Evolutionary conservation across 2,888 invertebrate genomes (phyloP).

Genomic region (Prosopocoilus inquinatus): DNA sequence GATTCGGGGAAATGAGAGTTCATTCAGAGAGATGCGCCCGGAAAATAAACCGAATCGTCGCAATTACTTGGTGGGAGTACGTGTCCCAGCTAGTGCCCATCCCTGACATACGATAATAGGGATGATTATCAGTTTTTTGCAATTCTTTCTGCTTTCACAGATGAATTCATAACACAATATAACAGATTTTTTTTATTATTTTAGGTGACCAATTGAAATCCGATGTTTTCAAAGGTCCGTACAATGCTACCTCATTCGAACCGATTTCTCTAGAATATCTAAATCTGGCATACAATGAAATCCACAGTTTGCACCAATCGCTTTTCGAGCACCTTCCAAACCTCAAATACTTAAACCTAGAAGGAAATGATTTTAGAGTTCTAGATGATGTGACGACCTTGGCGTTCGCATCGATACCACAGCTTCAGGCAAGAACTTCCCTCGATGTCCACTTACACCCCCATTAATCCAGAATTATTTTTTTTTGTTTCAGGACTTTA

Average conservation of each 20-base stretch:
- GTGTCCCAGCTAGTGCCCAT: no score
- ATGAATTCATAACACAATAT: background rate
- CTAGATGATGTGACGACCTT: conserved; percentile 60
- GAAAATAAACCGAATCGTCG: no score
- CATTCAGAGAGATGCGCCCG: no score
- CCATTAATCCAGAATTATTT: background rate
- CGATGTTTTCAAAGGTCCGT: conserved; percentile 67
- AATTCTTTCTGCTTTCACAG: no score
- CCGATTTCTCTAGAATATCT: conserved; percentile 59
- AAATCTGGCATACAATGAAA: conserved; percentile 63
- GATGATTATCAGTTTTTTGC: no score
- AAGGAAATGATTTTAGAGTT: conserved; percentile 61
- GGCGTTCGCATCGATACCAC: conserved; percentile 41
- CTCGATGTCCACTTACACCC: no score
- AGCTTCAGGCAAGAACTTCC: conserved; percentile 55
- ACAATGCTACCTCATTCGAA: conserved; percentile 55
- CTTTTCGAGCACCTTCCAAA: conserved; percentile 65
- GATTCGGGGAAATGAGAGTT: no score
- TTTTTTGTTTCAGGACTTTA: conserved; percentile 37
- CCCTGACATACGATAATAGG: no score
- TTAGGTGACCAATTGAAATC: conserved; percentile 61
- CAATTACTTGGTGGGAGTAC: no score
- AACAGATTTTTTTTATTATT: conserved; percentile 5
- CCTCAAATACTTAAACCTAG: conserved; percentile 59
- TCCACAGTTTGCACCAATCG: conserved; percentile 60